These are phyloP conservation scores for Gandaritis pyraliata DNA, from an alignment of 2,888 invertebrate genomes.

Conservation along the genomic window DNA sequence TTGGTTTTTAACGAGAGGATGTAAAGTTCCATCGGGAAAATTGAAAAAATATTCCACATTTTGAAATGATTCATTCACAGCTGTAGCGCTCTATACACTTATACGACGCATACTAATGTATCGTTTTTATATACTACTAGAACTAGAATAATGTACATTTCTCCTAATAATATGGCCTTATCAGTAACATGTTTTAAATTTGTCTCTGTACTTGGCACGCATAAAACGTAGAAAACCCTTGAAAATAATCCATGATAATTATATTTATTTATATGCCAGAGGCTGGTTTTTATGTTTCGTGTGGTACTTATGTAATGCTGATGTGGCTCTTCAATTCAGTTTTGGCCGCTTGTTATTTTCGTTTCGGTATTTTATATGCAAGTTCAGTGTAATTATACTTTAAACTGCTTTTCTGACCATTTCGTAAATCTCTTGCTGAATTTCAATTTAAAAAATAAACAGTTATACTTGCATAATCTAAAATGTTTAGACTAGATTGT, in stretches of 20 bases:
- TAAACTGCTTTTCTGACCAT: background rate
- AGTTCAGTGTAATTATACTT: background rate
- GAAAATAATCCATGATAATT: too few species aligned
- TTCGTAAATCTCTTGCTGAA: background rate
- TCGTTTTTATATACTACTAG: too few species aligned
- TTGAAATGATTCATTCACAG: slow-evolving; percentile 16
- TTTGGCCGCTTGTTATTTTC: background rate
- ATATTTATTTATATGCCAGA: background rate
- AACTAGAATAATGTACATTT: too few species aligned
- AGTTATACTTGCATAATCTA: slow-evolving; percentile 14
- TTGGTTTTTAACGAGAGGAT: slow-evolving; percentile 26
- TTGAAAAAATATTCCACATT: slow-evolving; percentile 30
- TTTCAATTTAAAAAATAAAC: slow-evolving; percentile 19
- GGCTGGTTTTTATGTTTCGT: background rate
- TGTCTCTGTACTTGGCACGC: too few species aligned
- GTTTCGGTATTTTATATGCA: background rate
- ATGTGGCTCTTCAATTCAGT: background rate
- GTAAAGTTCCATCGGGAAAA: slow-evolving; percentile 16
- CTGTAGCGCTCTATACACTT: background rate
- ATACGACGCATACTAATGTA: too few species aligned
- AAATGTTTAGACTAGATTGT: slow-evolving; percentile 25
- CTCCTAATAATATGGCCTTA: too few species aligned
- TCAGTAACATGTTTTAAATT: too few species aligned
- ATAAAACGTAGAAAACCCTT: too few species aligned
- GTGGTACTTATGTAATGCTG: background rate